Conservation (phyloP, 2,797 vertebrate species). For the Gorsachius magnificus region DNA sequence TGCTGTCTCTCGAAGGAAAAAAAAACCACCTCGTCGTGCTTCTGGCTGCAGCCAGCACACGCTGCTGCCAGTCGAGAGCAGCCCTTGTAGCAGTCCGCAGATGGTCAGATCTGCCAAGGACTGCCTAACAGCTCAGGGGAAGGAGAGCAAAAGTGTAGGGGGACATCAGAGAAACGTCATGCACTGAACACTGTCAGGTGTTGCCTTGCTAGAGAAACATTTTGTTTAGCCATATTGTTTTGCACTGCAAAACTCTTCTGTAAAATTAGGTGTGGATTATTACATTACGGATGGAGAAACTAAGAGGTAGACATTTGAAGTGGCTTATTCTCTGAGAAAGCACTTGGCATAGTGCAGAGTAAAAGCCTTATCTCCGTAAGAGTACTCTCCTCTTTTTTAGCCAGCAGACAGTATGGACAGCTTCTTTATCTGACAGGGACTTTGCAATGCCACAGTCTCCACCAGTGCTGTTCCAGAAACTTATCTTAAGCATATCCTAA, state of each 20-base stretch:
- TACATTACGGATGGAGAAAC: neutral
- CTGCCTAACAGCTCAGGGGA: neutral
- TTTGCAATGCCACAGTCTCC: neutral
- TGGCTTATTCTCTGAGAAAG: neutral
- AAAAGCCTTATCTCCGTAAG: neutral
- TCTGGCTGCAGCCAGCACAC: neutral
- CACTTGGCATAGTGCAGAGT: neutral
- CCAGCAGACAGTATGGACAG: neutral
- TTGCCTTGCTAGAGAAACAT: neutral
- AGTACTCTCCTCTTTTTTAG: neutral
- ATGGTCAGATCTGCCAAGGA: neutral
- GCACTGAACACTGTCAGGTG: neutral
- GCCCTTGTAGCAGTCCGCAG: neutral
- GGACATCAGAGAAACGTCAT: accelerated
- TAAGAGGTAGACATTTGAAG: neutral
- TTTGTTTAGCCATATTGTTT: neutral
- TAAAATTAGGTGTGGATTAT: neutral
- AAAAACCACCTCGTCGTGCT: accelerated
- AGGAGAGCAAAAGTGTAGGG: neutral
- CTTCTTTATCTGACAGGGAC: neutral
- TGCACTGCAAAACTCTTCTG: neutral
- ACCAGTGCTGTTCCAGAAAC: neutral
- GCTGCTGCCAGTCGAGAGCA: neutral
- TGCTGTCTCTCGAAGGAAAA: neutral
- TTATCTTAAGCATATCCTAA: neutral